Conservation (phyloP, 2,888 invertebrate species). For the Lepetodrilus schrolli region DNA sequence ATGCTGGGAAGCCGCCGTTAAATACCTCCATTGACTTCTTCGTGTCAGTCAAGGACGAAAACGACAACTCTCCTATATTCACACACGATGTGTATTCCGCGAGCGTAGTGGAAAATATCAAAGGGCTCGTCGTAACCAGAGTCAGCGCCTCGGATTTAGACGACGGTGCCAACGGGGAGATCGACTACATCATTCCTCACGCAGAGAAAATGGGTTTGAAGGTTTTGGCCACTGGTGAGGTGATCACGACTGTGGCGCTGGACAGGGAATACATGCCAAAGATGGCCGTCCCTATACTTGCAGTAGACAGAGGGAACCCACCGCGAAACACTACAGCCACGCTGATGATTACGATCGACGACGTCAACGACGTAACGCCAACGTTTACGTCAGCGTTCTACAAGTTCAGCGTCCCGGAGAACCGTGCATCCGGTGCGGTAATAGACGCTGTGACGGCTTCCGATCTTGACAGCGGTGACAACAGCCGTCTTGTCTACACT, state of each 20-base stretch:
- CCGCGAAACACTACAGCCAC: slow-evolving; percentile 75
- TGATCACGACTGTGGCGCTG: neutral
- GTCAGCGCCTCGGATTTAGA: slow-evolving; percentile 58
- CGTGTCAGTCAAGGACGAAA: slow-evolving; percentile 84
- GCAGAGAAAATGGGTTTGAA: slow-evolving; percentile 15
- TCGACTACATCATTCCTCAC: slow-evolving; percentile 19
- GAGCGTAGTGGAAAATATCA: slow-evolving; percentile 54
- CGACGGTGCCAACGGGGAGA: slow-evolving; percentile 52
- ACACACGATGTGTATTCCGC: slow-evolving; percentile 76
- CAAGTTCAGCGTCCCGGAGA: slow-evolving; percentile 51
- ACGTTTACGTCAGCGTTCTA: slow-evolving; percentile 45
- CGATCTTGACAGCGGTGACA: slow-evolving; percentile 53
- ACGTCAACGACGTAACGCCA: slow-evolving; percentile 57
- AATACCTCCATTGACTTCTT: slow-evolving; percentile 47
- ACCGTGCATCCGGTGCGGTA: slow-evolving; percentile 35
- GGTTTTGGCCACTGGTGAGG: slow-evolving; percentile 8
- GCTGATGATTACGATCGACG: slow-evolving; percentile 48
- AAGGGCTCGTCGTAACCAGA: slow-evolving; percentile 47
- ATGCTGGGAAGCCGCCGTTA: slow-evolving; percentile 50
- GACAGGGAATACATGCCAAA: slow-evolving; percentile 18
- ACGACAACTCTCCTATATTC: slow-evolving; percentile 92
- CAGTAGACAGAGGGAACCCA: slow-evolving; percentile 91
- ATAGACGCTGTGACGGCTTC: slow-evolving; percentile 50
- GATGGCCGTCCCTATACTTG: slow-evolving; percentile 80
- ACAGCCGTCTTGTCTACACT: slow-evolving; percentile 49